Conservation (phyloP, 2,888 invertebrate species). For the Omphaloscelis lunosa region DNA sequence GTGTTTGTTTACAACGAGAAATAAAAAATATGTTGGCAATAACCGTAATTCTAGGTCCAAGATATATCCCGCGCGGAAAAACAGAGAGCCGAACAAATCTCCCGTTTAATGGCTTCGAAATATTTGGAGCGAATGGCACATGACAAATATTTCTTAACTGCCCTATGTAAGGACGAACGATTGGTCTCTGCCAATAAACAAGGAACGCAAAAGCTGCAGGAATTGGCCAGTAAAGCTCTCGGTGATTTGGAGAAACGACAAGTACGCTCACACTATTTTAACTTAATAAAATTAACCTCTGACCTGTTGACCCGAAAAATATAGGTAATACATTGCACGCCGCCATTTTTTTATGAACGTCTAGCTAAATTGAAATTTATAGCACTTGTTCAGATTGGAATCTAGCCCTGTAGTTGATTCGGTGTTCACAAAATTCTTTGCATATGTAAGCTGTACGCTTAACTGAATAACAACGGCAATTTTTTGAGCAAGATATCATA, state of each 20-base stretch:
- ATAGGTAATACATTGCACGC: conserved; percentile 33
- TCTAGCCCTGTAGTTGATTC: conserved; percentile 43
- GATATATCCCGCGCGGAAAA: conserved; percentile 84
- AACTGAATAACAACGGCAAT: conserved; percentile 35
- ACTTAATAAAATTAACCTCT: conserved; percentile 41
- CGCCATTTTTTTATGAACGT: conserved; percentile 31
- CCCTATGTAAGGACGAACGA: conserved; percentile 84
- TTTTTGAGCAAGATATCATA: conserved; percentile 26
- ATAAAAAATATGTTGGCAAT: conserved; percentile 69
- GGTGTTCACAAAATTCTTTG: conserved; percentile 33
- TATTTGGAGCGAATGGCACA: conserved; percentile 89
- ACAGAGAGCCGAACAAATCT: conserved; percentile 82
- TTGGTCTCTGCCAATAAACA: conserved; percentile 84
- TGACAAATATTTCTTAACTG: conserved; percentile 87
- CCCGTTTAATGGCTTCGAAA: conserved; percentile 87
- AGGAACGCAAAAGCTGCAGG: conserved; percentile 80
- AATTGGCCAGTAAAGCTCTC: conserved; percentile 82
- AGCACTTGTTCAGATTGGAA: conserved; percentile 57
- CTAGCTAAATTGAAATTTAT: conserved; percentile 65
- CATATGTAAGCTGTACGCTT: conserved; percentile 29
- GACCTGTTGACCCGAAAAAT: conserved; percentile 50
- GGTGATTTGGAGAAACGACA: conserved; percentile 85
- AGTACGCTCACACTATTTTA: conserved; percentile 69
- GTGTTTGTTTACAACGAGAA: conserved; percentile 58
- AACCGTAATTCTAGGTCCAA: conserved; percentile 78